Base-by-base conservation (phyloP, 92 coral and sea anemone species). In the Heliopora coerulea region DNA sequence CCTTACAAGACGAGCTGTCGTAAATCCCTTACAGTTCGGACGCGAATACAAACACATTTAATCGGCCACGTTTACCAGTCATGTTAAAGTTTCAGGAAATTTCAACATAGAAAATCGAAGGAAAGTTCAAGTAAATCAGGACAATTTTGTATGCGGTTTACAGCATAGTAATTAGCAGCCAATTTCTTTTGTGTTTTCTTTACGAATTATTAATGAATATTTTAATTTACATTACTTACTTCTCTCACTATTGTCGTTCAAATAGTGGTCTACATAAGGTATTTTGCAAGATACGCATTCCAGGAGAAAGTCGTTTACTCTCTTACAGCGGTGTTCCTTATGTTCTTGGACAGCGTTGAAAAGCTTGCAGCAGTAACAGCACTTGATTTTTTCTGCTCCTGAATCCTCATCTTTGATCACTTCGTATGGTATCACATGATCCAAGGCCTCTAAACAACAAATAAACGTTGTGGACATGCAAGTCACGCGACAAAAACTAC, bases 361-460 rank as follows among this genome's bases (percentile, higher is more conserved):
- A n/a, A 54, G 30, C 57, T 70, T 50, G 35, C 49, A 14, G 33
- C 77, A 70, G 30, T 54, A 70, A 37, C 44, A 34, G 54, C 77
- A 70, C 28, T 31, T 70, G 29, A 70, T 54, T 25, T 26, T 70
- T 11, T 28, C 54, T 28, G 23, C 32, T 34, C 54, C 48, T 31
- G 63, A 70, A 9, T 31, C 35, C 18, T 31, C 32, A 18, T 54
- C 62, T 27, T 70, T 52, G 23, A 70, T 70, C 63, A 70, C 77
- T 54, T 70, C 77, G 27, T 52, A 70, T 18, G 77, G 77, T 52
- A 70, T 54, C 50, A 54, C 61, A 23, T 23, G 28, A 56, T 56
- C 33, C 14, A 56, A 17, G 30, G 3, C 18, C 3, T 23, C 28
- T 56, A 56, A 56, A 56, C 7, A 3, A 17, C 6, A 5, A 50